These are phyloP conservation scores for Amphilophus citrinellus DNA, from an alignment of 2,113 vertebrate species.

Conservation along the genomic window DNA sequence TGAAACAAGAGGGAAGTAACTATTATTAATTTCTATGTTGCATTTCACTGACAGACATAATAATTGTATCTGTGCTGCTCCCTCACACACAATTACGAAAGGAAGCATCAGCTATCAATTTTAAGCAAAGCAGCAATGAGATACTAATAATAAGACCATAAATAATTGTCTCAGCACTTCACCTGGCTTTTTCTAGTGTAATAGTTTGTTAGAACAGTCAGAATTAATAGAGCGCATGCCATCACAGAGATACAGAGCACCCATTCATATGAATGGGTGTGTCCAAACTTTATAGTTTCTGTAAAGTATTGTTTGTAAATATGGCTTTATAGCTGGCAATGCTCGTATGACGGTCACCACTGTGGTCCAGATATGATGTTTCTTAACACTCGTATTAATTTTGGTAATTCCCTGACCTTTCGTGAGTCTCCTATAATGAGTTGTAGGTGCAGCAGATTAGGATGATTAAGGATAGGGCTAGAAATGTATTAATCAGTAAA, in stretches of 20 bases:
- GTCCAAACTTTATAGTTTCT: no score
- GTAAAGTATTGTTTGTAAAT: neutral
- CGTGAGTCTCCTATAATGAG: neutral
- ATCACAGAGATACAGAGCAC: constrained; percentile 17
- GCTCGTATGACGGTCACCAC: neutral
- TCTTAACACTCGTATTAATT: neutral
- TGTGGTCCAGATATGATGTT: neutral
- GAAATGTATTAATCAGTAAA: neutral
- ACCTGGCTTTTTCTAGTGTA: constrained; percentile 63
- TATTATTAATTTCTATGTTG: constrained; percentile 40
- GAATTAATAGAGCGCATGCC: constrained; percentile 37
- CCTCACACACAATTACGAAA: constrained; percentile 31
- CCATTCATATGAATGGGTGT: neutral
- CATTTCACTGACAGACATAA: constrained; percentile 37
- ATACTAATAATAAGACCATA: constrained; percentile 53
- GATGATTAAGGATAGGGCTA: neutral
- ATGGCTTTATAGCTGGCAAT: neutral
- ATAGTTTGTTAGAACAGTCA: constrained; percentile 31
- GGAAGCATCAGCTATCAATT: constrained; percentile 48
- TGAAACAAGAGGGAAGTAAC: neutral
- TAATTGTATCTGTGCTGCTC: neutral
- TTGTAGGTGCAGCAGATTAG: neutral
- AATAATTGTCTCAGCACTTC: constrained; percentile 51
- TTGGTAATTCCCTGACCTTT: neutral
- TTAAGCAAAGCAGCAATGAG: constrained; percentile 51